phyloP scores from a whole-genome alignment of 2,888 invertebrate genomes.

The Sabatieria punctata region DNA sequence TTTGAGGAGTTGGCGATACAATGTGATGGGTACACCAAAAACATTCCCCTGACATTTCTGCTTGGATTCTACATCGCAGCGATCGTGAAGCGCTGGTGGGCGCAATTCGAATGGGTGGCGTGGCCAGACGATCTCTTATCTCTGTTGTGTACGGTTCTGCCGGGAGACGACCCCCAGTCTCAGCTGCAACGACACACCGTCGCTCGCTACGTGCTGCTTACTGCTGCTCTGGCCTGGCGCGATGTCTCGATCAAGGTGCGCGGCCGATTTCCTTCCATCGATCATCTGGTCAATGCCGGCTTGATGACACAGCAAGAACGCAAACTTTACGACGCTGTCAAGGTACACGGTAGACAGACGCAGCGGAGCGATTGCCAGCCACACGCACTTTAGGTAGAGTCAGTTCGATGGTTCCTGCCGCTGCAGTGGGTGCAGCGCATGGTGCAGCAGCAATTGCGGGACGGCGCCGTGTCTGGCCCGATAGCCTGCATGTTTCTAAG shows the following conservation, averaged over 20 bases:
- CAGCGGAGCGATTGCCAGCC: background rate
- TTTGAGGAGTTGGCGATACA: too few species aligned
- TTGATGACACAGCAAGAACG: slow-evolving; percentile 30
- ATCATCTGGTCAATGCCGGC: slow-evolving; percentile 34
- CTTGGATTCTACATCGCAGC: slow-evolving; percentile 9
- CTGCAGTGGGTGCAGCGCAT: slow-evolving; percentile 20
- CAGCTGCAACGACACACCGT: slow-evolving; percentile 1
- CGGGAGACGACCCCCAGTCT: background rate
- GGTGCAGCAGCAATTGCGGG: too few species aligned
- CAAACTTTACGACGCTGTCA: slow-evolving; percentile 24
- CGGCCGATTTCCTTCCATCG: slow-evolving; percentile 30
- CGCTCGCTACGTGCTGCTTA: background rate
- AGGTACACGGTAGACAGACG: background rate
- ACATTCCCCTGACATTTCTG: slow-evolving; percentile 5
- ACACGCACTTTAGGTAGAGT: slow-evolving; percentile 1
- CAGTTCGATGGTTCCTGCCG: slow-evolving; percentile 22
- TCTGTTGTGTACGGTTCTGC: background rate
- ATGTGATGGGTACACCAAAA: slow-evolving; percentile 3
- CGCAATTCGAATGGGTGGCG: slow-evolving; percentile 6
- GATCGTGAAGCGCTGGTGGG: slow-evolving; percentile 10
- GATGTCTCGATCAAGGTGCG: slow-evolving; percentile 5
- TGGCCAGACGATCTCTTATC: slow-evolving; percentile 9
- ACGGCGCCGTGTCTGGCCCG: too few species aligned
- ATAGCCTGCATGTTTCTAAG: slow-evolving; percentile 3
- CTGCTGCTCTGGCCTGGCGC: slow-evolving; percentile 2